These are phyloP conservation scores for Luperina testacea DNA, from an alignment of 2,888 invertebrate genomes.

Conservation along the genomic window DNA sequence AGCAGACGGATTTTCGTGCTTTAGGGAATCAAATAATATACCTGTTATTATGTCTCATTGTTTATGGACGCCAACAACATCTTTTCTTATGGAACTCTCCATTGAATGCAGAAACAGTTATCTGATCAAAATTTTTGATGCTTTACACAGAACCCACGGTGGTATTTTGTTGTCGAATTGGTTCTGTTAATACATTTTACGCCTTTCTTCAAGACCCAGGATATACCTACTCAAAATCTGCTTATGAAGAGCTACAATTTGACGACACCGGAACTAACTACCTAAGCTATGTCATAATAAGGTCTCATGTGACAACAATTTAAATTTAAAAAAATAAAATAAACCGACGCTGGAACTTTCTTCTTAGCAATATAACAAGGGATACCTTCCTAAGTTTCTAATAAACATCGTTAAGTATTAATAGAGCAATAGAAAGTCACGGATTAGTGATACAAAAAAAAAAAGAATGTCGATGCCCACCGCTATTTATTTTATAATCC, in stretches of 20 bases:
- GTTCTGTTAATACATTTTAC: conserved; percentile 11
- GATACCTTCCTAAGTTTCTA: conserved; percentile 32
- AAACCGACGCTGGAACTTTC: conserved; percentile 12
- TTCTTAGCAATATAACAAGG: conserved; percentile 2
- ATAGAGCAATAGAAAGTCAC: conserved; percentile 34
- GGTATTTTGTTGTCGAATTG: conserved; percentile 22
- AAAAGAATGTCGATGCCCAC: conserved; percentile 1
- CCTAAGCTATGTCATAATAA: not conserved
- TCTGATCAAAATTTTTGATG: conserved; percentile 27
- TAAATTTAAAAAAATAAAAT: not conserved
- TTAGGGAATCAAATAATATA: conserved; percentile 79
- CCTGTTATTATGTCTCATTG: conserved; percentile 74
- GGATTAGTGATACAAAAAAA: conserved; percentile 31
- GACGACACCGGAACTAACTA: not conserved
- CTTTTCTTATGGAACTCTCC: conserved; percentile 44
- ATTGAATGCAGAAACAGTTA: conserved; percentile 52
- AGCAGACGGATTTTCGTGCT: conserved; percentile 80
- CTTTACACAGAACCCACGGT: conserved; percentile 10
- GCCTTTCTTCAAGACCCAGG: not conserved
- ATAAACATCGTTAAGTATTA: conserved; percentile 20
- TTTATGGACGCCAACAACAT: conserved; percentile 66
- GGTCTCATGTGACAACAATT: not conserved
- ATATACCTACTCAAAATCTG: not conserved
- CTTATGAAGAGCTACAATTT: not conserved
- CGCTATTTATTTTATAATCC: conserved; percentile 16